Evolutionary conservation across 30 jellyfish, hydroid and myxozoan genomes (phyloP).

Genomic region (Cassiopea xamachana): DNA sequence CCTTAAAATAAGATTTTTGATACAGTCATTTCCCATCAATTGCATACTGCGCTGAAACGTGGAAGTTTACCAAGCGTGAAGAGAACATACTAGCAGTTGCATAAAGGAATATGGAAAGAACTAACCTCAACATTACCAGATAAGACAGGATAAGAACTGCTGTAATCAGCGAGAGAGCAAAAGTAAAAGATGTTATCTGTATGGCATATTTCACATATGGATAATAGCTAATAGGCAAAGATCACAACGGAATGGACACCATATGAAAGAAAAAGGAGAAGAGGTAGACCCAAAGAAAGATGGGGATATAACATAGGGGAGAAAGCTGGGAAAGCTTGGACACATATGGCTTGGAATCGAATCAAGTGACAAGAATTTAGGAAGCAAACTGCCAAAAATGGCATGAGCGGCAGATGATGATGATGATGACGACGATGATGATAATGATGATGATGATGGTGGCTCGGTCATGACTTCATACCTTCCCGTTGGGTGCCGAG

Average conservation of each 20-base stretch:
- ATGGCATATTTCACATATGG: slow-evolving; percentile 13
- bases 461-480: too few relatives aligned
- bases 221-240: slow-evolving; percentile 19
- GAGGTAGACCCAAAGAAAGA: slow-evolving; percentile 7
- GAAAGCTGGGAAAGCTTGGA: slow-evolving; percentile 3
- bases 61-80: background rate
- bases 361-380: background rate
- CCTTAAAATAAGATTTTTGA: background rate
- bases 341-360: background rate
- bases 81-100: slow-evolving; percentile 18
- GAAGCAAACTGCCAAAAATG: background rate
- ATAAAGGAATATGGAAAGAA: slow-evolving; percentile 29
- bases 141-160: slow-evolving; percentile 18
- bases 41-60: slow-evolving; percentile 11
- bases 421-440: too few relatives aligned
- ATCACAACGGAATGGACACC: slow-evolving; percentile 29
- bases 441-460: too few relatives aligned
- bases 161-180: slow-evolving; percentile 3
- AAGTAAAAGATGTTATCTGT: slow-evolving; percentile 11
- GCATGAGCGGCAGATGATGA: background rate
- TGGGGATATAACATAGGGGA: slow-evolving; percentile 18
- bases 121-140: background rate
- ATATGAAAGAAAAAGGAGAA: background rate
- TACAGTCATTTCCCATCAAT: background rate
- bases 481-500: too few relatives aligned